These are phyloP conservation scores for Gadopsis bispinosus DNA, from an alignment of 2,797 vertebrate species.

Conservation along the genomic window DNA sequence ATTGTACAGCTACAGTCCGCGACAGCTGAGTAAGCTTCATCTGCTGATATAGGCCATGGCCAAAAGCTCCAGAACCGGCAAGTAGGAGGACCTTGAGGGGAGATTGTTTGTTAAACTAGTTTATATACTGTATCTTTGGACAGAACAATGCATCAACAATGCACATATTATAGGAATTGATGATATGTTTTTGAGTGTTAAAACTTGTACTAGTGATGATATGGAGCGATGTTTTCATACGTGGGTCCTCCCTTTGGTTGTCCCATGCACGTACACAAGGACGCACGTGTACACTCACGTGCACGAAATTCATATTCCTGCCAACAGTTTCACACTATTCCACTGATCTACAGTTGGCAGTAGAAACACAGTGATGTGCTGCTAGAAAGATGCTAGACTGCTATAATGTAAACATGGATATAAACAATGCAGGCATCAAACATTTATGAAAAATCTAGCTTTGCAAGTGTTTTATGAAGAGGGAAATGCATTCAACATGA, in stretches of 20 bases:
- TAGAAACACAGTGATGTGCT: not conserved
- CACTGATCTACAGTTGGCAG: not conserved
- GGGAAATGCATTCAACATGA: constrained; percentile 12
- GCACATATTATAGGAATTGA: not conserved
- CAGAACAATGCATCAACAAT: not conserved
- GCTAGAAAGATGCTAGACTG: not conserved
- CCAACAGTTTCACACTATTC: not conserved
- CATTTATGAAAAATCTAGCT: not conserved
- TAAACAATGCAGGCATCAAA: not conserved
- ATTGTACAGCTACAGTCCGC: not conserved
- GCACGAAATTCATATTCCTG: not conserved
- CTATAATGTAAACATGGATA: not conserved
- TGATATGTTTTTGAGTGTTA: not conserved
- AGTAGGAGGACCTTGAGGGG: not conserved
- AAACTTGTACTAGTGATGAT: not conserved
- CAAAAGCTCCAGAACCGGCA: not conserved
- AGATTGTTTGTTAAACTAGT: not conserved
- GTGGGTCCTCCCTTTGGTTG: not conserved
- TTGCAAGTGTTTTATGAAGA: not conserved
- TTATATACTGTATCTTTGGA: not conserved
- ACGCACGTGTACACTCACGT: not conserved
- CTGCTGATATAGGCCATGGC: not conserved
- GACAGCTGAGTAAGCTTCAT: not conserved
- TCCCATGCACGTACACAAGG: not conserved
- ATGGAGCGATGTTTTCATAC: not conserved